Conservation (phyloP, 2,888 invertebrate species). For the Parnassius orleans region DNA sequence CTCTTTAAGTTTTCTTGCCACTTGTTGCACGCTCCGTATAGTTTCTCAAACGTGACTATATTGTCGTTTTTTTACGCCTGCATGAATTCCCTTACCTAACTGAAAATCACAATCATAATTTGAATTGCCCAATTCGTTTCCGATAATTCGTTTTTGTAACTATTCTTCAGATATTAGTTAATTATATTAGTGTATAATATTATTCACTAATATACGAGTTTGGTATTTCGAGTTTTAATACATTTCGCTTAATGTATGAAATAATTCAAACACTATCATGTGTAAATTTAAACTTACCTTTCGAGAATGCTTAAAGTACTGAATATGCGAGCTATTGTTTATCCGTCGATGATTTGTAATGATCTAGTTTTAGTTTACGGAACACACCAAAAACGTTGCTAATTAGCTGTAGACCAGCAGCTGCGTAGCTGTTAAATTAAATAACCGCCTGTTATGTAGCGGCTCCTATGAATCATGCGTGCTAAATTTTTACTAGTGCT, state of each 20-base stretch:
- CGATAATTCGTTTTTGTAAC: slow-evolving; percentile 38
- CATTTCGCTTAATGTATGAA: not conserved
- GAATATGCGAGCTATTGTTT: slow-evolving; percentile 42
- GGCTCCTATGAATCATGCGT: slow-evolving; percentile 23
- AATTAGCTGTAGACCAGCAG: slow-evolving; percentile 16
- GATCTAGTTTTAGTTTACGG: slow-evolving; percentile 25
- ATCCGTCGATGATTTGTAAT: slow-evolving; percentile 33
- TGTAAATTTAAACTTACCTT: slow-evolving; percentile 50
- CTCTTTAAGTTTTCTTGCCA: slow-evolving; percentile 54
- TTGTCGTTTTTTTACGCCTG: slow-evolving; percentile 55
- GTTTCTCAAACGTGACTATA: slow-evolving; percentile 65
- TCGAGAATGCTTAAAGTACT: slow-evolving; percentile 53
- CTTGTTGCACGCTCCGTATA: slow-evolving; percentile 68
- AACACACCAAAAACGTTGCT: slow-evolving; percentile 21
- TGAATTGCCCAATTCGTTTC: slow-evolving; percentile 61
- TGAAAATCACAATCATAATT: slow-evolving; percentile 56
- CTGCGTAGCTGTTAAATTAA: slow-evolving; percentile 22
- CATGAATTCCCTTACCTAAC: slow-evolving; percentile 57
- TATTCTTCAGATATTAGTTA: not conserved
- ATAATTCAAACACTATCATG: slow-evolving; percentile 51
- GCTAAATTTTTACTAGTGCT: slow-evolving; percentile 22
- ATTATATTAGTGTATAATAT: no score
- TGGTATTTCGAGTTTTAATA: no score
- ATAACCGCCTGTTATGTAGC: slow-evolving; percentile 15
- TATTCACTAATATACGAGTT: no score